Evolutionary conservation across 2,797 vertebrate species (phyloP), one percentile per base, ranked within the genome.

Genomic region (Octomys mimax): DNA sequence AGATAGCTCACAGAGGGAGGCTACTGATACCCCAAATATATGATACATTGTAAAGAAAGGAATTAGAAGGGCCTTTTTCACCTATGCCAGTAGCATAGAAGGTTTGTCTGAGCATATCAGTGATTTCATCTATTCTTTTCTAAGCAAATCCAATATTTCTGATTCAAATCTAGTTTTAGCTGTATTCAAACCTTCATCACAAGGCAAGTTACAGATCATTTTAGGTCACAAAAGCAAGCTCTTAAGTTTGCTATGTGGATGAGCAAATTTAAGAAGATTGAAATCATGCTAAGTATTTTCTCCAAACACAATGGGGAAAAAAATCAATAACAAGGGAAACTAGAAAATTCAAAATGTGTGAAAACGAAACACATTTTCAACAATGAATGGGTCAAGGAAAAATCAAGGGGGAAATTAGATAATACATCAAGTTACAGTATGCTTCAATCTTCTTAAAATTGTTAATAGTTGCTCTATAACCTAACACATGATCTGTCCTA

Each of bases 1-100:
- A 62, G 9, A 82, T 85, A 86, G 70, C 46, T 95, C 88, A 22
- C 24, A 24, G 62, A 95, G 77, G 62, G 92, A 86, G 19, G 36
- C 61, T 85, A 39, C 28, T 62, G 39, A 89, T 5, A 36, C 11
- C 12, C 6, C 16, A 70, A 62, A 75, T 57, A 85, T 16, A 86
- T 61, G 36, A 11, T 19, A 22, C 11, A 42, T 68, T 80, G 81
- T 54, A 70, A 87, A 24, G 24, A 88, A 64, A n/a, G 42, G 70
- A 78, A 10, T n/a, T 62, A 73, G 52, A 84, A 92, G 42, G 31
- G 19, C n/a, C 10, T 28, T 39, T 87, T 80, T 93, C 31, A 62
- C 26, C 16, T 46, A 36, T 52, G 10, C 13, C 31, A 78, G 57
- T 83, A 73, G n/a, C 78, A 85, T 61, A 8, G 66, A 95, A 36